Percentiles rank a stretch among this genome's conserved stretches.
Evolutionary conservation across 2,113 vertebrate genomes (phyloP).

Genomic region (Butorides virescens): DNA sequence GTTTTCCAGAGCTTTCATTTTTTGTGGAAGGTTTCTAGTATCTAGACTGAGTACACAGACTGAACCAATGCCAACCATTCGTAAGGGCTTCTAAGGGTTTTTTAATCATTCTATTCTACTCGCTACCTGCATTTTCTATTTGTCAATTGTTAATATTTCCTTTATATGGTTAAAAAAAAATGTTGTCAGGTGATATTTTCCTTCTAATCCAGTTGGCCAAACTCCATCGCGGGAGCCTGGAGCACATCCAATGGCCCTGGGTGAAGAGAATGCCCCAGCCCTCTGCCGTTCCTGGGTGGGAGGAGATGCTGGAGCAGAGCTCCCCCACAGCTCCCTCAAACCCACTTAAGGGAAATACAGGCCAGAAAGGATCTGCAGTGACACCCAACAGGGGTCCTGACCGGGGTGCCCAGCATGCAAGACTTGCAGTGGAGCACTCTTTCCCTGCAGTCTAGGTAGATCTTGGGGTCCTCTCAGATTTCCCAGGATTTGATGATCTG

Average conservation of each 20-base stretch:
- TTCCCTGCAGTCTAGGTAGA: not conserved
- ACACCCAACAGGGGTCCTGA: not conserved
- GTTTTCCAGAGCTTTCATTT: not conserved
- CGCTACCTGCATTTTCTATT: not conserved
- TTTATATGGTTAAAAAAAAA: not conserved
- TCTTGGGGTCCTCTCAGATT: not conserved
- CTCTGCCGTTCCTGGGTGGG: not conserved
- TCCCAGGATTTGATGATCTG: not conserved
- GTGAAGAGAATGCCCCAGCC: not conserved
- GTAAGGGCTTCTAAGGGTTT: not conserved
- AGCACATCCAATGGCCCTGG: not conserved
- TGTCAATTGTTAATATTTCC: not conserved
- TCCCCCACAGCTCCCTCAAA: not conserved
- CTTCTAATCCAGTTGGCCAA: not conserved
- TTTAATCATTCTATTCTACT: not conserved
- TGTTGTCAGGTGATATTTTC: not conserved
- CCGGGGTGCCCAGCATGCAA: not conserved
- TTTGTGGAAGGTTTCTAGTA: not conserved
- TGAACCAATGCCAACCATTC: not conserved
- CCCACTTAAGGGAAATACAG: not conserved
- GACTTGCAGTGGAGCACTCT: not conserved
- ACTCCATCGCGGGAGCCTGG: rapidly evolving
- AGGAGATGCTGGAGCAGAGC: not conserved
- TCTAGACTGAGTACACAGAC: not conserved
- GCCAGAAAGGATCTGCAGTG: not conserved